Base-by-base conservation (phyloP, 2,113 vertebrate species). In the Catagonus wagneri region DNA sequence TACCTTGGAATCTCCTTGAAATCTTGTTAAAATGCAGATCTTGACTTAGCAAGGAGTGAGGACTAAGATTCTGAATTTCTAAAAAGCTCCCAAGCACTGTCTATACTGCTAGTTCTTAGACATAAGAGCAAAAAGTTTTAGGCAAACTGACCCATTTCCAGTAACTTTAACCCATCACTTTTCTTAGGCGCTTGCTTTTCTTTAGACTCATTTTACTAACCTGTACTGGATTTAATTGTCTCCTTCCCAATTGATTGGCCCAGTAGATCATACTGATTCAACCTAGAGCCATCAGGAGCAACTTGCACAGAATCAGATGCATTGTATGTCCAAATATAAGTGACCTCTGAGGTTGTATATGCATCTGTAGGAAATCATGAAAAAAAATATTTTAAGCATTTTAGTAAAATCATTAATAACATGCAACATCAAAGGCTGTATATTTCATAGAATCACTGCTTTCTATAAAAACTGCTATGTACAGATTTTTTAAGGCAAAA, bases 171-270 rank as follows among this genome's bases (percentile, higher is more conserved):
- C 10, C n/a, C 72, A 39, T 65, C 56, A 68, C 23, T 50, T 89
- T 74, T 56, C 54, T 89, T 54, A 54, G 17, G 25, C 44, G 20
- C 4, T 50, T 17, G 2, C 2, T 52, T 85, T 97, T 74, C 10
- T 74, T 75, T 44, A 81, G 20, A 75, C 12, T 34, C 1, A 60
- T 72, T 92, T 96, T 93, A 98, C 99, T 98, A 94, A 99, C 99
- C 99, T 99, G 99, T 99, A 93, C 99, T 99, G 3, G 99, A 99
- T 98, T 99, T 99, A 95, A 99, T 99, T 15, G 99, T 99, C 96
- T 99, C 99, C 74, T 99, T 99, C 69, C 99, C 99, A 61, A 99
- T 99, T 36, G 99, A 99, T 96, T 99, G 99, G 60, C 99, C 99
- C 19, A 99, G 98, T 63, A 99, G 98, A 97, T 99, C 99, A 68